Evolutionary conservation across 2,113 vertebrate species (phyloP), one percentile per base, ranked within the genome.

Genomic region (Lonchura striata): DNA sequence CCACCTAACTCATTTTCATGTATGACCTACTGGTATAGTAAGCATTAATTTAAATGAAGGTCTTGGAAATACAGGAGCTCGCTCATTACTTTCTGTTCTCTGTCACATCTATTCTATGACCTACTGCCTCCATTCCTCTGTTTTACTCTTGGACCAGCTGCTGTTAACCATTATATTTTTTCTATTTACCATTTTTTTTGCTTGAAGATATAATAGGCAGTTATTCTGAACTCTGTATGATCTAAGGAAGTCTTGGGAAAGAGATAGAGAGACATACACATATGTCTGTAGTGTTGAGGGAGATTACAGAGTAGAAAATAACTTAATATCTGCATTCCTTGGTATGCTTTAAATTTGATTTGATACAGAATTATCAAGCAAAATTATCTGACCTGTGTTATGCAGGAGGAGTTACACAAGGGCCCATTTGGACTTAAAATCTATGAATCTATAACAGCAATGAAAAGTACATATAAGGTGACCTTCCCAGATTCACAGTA

Each of bases 61-160:
- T 94, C 81, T 95, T 93, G 60, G 60, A 61, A 97, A 97, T 84
- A 37, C 28, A 53, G 18, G 50, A 81, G 42, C 75, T 87, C 95
- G 81, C 90, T 97, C 94, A 95, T 97, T 97, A 92, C 92, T 90
- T 96, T 93, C 93, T 93, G 41, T 90, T 94, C 83, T 92, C 95
- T 96, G 84, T 88, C 35, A 81, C 85, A 96, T 97, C 78, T 95
- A 75, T 96, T 94, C 94, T 92, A 56, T 95, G 96, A 96, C 95
- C 93, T 94, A 89, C 88, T 95, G 77, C 59, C 96, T 95, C 82
- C 64, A 4, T 96, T 97, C 92, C 93, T 97, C 92, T 87, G 80
- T 92, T 97, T 97, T 97, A 97, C 94, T 96, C 92, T 97, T 1
- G 0, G 78, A 93, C 90, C 72, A 92, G 96, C 86, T 92, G 91